Conservation (phyloP, 2,113 vertebrate genomes). For the Piaya cayana region DNA sequence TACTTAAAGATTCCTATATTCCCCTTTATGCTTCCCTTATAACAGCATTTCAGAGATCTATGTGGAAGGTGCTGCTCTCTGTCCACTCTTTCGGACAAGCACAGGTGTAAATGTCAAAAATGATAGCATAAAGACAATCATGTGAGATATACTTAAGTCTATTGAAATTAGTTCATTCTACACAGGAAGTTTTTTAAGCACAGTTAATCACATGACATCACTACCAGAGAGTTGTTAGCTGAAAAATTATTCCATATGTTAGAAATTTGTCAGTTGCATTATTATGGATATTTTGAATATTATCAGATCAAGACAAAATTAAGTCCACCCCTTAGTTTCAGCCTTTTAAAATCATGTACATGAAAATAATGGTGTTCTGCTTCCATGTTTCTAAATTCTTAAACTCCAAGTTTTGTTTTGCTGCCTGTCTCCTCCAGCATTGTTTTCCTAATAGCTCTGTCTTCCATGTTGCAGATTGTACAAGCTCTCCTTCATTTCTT, state of each 20-base stretch:
- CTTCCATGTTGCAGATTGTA: background rate
- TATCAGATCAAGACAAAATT: background rate
- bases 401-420: background rate
- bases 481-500: background rate
- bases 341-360: background rate
- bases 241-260: background rate
- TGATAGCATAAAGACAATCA: background rate
- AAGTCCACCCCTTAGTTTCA: background rate
- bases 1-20: background rate
- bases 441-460: background rate
- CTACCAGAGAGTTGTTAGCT: background rate
- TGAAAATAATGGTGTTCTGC: background rate
- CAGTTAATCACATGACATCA: background rate
- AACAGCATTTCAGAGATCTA: background rate
- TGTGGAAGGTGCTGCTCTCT: fast-evolving
- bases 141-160: background rate
- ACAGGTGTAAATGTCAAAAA: background rate
- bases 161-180: background rate
- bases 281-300: background rate
- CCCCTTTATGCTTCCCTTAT: background rate
- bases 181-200: background rate
- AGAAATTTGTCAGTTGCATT: background rate
- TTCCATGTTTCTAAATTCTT: background rate
- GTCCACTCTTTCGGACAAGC: background rate
- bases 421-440: background rate